A percentile compares a stretch with the other conserved stretches of the same genome.
phyloP scores from a whole-genome alignment of 2,797 vertebrate genomes.

The Paguma larvata region DNA sequence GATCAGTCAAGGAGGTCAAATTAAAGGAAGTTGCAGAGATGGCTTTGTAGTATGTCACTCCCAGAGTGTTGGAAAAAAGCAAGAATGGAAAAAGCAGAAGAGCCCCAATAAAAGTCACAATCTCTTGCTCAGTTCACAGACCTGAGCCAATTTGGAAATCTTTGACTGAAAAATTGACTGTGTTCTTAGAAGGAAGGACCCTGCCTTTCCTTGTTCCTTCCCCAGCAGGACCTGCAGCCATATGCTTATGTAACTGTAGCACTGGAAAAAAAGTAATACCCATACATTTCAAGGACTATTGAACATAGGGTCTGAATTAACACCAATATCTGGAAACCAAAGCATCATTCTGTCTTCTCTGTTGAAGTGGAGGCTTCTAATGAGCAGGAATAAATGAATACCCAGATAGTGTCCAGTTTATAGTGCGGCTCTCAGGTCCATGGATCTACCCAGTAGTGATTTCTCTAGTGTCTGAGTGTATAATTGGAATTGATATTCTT shows the following conservation, averaged over 20 bases:
- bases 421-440: too few relatives aligned
- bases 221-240: background rate
- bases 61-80: background rate
- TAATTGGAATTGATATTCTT: background rate
- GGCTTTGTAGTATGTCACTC: background rate
- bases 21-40: background rate
- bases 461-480: background rate
- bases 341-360: background rate
- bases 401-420: background rate
- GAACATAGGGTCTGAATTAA: background rate
- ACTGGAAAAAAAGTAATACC: background rate
- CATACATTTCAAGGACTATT: background rate
- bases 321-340: background rate
- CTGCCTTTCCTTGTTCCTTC: background rate
- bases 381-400: background rate
- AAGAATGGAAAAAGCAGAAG: background rate
- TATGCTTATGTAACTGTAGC: background rate
- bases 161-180: background rate
- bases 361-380: background rate
- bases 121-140: background rate
- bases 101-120: background rate
- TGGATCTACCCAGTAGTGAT: background rate
- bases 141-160: background rate
- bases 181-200: background rate
- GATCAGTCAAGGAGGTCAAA: background rate